Evolutionary conservation across 2,888 invertebrate species (phyloP), one percentile per base, ranked within the genome.

Genomic region (Thera britannica): DNA sequence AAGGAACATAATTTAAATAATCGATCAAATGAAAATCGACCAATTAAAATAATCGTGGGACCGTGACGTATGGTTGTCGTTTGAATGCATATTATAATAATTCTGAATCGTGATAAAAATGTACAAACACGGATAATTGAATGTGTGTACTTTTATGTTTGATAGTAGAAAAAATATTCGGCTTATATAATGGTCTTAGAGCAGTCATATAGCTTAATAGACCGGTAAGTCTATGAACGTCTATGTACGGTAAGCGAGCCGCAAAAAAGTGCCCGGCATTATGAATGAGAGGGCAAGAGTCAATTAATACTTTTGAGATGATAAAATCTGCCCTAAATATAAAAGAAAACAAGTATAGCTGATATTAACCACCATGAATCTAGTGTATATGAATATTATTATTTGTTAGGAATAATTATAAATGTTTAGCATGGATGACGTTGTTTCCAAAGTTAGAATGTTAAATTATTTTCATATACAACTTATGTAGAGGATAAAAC

Each of bases 401-500:
- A 57, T 23, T 23, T 41, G 5, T 41, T n/a, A 41, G 41, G 0
- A 5, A 46, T 46, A 8, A 7, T 9, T 46, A 46, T 46, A 8
- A 57, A 55, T 36, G 2, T 60, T 55, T 41, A 49, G 35, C 12
- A 52, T 58, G 55, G 38, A 58, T 55, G 35, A 61, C 3, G 59
- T 56, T 52, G 64, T 62, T 65, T 68, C 75, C 75, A 75, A 75
- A 75, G 75, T 61, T 72, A 73, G 73, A 23, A 48, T 67, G 12
- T 55, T 65, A 38, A 60, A 65, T 35, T 46, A 65, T 65, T 58
- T 65, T 59, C 62, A 58, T 68, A 68, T 58, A 52, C 23, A 48
- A 67, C 59, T 49, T 48, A 51, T 62, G 36, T 52, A 69, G 34
- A 63, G 58, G 51, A 36, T 59, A 58, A 59, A 62, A 68, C 56